These are phyloP conservation scores for Tupaia tana DNA, from an alignment of 2,113 vertebrate species.

Conservation along the genomic window DNA sequence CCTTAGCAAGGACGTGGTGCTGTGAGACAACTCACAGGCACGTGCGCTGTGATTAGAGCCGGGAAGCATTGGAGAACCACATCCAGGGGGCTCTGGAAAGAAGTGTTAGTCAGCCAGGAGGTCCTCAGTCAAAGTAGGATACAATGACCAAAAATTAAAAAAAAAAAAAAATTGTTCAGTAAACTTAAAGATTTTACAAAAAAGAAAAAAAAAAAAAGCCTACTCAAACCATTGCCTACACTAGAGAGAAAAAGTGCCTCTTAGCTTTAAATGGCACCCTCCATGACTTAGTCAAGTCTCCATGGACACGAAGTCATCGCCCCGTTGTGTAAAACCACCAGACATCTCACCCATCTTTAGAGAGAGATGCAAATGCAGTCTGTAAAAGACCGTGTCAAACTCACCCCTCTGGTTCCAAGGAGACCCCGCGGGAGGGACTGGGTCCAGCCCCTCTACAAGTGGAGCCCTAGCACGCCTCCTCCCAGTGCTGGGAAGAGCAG, in stretches of 20 bases:
- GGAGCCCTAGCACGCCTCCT: rapidly evolving
- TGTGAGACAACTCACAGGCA: not conserved
- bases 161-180: not conserved
- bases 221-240: not conserved
- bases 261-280: not conserved
- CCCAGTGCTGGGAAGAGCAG: rapidly evolving
- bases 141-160: not conserved
- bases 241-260: not conserved
- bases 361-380: not conserved
- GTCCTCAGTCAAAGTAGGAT: not conserved
- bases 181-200: not conserved
- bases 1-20: not conserved
- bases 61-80: not conserved
- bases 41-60: conserved; percentile 15
- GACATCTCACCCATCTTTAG: not conserved
- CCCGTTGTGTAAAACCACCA: not conserved
- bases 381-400: rapidly evolving
- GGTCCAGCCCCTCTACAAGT: rapidly evolving
- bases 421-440: rapidly evolving
- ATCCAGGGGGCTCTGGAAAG: not conserved
- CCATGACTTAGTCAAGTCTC: not conserved
- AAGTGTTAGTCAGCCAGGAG: not conserved
- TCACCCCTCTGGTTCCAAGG: not conserved
- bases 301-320: not conserved
- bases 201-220: not conserved